Evolutionary conservation across 2,797 vertebrate genomes (phyloP).

Genomic region (Coregonus suidteri): DNA sequence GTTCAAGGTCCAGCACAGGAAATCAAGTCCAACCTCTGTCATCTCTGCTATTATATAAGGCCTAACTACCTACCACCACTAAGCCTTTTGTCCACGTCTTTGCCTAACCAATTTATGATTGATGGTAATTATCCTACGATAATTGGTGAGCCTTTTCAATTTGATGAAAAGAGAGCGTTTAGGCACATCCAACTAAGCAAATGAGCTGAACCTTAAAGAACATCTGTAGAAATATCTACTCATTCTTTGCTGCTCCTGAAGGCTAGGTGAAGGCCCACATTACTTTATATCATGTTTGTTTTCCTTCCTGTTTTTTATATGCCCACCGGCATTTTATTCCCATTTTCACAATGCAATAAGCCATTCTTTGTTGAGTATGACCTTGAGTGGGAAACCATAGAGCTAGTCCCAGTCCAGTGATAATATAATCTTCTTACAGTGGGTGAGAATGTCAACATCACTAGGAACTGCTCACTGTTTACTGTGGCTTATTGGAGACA

Average conservation of each 20-base stretch:
- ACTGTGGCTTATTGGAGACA: slow-evolving; percentile 14
- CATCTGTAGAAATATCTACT: neutral
- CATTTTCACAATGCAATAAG: neutral
- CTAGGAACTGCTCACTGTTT: slow-evolving; percentile 3
- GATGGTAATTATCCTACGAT: neutral
- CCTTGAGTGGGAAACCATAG: slow-evolving; percentile 3
- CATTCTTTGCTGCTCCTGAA: neutral
- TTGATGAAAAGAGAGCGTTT: neutral
- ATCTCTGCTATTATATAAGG: neutral
- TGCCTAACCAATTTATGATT: neutral
- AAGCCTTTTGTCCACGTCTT: no score
- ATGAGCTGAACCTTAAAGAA: neutral
- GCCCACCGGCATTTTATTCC: neutral
- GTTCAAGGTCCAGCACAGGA: neutral
- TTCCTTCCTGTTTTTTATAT: neutral
- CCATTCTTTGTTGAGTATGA: slow-evolving; percentile 2
- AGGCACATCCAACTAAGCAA: neutral
- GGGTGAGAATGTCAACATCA: slow-evolving; percentile 6
- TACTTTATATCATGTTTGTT: neutral
- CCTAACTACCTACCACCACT: neutral
- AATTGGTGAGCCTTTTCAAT: neutral
- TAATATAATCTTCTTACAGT: neutral
- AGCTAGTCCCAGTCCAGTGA: slow-evolving; percentile 4
- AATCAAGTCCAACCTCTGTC: slow-evolving; percentile 1
- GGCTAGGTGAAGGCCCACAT: neutral